Percentiles rank a stretch among this genome's conserved stretches.
Conservation (phyloP, 2,888 invertebrate species). For the Eristalinus aeneus region DNA sequence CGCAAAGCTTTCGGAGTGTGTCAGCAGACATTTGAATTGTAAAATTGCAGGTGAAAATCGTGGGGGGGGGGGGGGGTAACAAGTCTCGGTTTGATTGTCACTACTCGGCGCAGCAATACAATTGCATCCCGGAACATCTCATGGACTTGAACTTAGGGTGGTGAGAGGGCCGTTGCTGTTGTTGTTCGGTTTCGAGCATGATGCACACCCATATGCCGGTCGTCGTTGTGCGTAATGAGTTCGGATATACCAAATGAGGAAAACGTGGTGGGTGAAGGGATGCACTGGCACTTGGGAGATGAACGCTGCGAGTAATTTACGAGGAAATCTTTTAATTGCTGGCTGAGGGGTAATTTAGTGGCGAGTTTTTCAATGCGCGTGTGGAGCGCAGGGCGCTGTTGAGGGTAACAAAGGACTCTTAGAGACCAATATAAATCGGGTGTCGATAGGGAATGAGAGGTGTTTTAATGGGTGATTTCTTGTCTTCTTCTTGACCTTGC, state of each 20-base stretch:
- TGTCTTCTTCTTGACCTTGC: neutral
- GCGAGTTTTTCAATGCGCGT: neutral
- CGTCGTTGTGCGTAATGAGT: slow-evolving; percentile 5
- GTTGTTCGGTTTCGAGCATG: neutral
- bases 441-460: neutral
- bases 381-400: neutral
- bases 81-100: neutral
- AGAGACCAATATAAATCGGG: neutral
- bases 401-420: neutral
- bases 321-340: slow-evolving; percentile 35
- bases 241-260: neutral
- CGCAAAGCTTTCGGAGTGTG: slow-evolving; percentile 28
- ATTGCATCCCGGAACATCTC: neutral
- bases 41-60: slow-evolving; percentile 37
- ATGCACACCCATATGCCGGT: neutral
- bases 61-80: neutral
- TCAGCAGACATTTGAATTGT: neutral
- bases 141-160: slow-evolving; percentile 18
- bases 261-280: neutral
- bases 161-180: neutral
- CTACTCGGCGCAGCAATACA: neutral
- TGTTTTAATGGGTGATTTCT: neutral
- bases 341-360: slow-evolving; percentile 6
- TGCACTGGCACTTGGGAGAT: neutral
- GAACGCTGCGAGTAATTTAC: slow-evolving; percentile 28